Conservation (phyloP, 2,888 invertebrate genomes). For the Caenorhabditis zanzibari region DNA sequence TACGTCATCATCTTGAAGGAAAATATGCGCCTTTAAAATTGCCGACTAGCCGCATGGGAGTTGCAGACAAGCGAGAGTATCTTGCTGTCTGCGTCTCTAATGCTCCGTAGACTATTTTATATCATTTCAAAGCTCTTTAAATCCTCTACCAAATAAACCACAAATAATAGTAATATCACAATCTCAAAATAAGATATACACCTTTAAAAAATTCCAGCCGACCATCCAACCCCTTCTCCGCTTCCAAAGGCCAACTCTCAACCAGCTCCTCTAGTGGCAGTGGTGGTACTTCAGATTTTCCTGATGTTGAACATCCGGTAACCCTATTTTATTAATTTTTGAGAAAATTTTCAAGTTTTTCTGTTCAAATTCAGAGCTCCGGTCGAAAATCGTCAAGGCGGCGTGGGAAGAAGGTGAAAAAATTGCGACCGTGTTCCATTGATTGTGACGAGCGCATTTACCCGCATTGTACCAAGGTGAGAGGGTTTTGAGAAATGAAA, state of each 20-base stretch:
- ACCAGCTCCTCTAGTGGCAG: background rate
- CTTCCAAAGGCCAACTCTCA: constrained; percentile 13
- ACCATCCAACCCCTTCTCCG: constrained; percentile 52
- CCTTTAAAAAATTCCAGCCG: no score
- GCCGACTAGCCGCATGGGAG: no score
- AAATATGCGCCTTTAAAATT: no score
- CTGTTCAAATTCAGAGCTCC: background rate
- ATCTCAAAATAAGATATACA: background rate
- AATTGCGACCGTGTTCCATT: constrained; percentile 71
- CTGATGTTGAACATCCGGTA: constrained; percentile 68
- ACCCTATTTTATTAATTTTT: no score
- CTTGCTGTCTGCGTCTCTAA: background rate
- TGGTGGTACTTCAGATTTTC: constrained; percentile 57
- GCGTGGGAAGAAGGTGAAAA: constrained; percentile 31
- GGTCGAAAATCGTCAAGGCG: background rate
- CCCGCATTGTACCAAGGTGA: constrained; percentile 64
- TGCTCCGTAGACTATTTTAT: background rate
- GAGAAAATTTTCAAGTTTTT: background rate
- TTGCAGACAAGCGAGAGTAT: background rate
- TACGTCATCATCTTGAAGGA: no score
- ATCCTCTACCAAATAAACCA: no score
- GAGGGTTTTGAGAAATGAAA: background rate
- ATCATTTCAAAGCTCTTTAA: background rate
- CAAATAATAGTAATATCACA: no score
- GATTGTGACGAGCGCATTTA: constrained; percentile 75